These are phyloP conservation scores for Drosophila virilis DNA, from an alignment of 1,140 invertebrate species.

Conservation along the genomic window DNA sequence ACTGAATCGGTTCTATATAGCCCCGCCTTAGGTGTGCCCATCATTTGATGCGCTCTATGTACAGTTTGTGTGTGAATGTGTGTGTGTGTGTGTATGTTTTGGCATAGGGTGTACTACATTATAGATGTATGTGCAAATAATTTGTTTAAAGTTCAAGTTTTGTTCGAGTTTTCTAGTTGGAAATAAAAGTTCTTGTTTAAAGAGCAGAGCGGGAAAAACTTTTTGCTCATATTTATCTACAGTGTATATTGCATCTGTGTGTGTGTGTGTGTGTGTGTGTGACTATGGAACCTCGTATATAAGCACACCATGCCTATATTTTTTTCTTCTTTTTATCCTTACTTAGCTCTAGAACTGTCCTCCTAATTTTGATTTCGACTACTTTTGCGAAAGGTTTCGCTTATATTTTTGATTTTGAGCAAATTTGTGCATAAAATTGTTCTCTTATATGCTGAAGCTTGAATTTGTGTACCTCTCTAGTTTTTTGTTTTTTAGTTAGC, in stretches of 20 bases:
- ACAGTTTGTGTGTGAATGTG: conserved; percentile 27
- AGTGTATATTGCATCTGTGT: conserved; percentile 7
- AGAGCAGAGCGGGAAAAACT: conserved; percentile 29
- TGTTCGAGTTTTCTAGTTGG: background rate
- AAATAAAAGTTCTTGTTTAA: background rate
- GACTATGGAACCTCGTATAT: conserved; percentile 19
- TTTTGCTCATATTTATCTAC: conserved; percentile 17
- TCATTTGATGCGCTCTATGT: conserved; percentile 31
- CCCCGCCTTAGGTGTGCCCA: background rate
- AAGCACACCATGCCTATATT: conserved; percentile 5
- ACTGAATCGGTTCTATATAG: conserved; percentile 35
- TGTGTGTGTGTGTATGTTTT: conserved; percentile 12
- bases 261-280: conserved; percentile 2
- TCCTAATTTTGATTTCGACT: conserved; percentile 23
- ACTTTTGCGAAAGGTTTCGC: background rate
- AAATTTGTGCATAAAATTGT: conserved; percentile 58
- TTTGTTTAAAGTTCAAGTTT: background rate
- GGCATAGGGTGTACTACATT: conserved; percentile 27
- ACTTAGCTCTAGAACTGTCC: conserved; percentile 6
- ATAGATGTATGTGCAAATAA: background rate
- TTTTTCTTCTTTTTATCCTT: background rate
- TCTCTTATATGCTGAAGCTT: conserved; percentile 67
- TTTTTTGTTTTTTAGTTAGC: conserved; percentile 40
- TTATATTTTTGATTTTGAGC: conserved; percentile 67
- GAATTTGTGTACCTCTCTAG: conserved; percentile 48